Evolutionary conservation across 2,113 vertebrate species (phyloP), one percentile per base, ranked within the genome.

Genomic region (Carassius gibelio): DNA sequence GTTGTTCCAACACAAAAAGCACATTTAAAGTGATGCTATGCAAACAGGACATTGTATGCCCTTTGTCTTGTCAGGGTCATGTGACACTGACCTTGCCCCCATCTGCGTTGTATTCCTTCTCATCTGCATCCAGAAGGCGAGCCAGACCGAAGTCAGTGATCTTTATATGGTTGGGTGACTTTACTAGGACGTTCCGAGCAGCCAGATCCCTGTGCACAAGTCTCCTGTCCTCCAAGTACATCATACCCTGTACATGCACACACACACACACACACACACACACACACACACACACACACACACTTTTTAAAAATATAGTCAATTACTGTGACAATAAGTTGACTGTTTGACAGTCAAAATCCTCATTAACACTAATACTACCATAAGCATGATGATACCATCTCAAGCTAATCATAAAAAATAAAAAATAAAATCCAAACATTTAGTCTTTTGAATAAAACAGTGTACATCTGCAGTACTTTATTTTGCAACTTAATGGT

Each of bases 101-200:
- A 87, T 99, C 98, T 10, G 98, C 98, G 34, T 99, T 99, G 64
- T 99, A 99, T 76, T 99, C 98, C 89, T 99, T 99, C 88, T 99
- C 98, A 89, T 99, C 97, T 34, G 96, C 96, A 88, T 99, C 98
- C 90, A 99, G 89, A 81, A 99, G 95, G 0, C 98, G 96, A 59
- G 98, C 96, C 86, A 99, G 90, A 61, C 98, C 98, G 0, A 99
- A 99, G 91, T 99, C 98, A 0, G 98, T 99, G 93, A 99, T 99
- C 94, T 98, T 99, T 92, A 99, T 97, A 19, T 99, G 98, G 90
- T 98, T 99, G 86, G 98, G 96, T 2, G 98, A 99, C 89, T 99
- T 99, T 66, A 99, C 98, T 90, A 99, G 91, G 72, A 99, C 98
- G 10, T 99, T 99, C 1, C 98, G 94, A 19, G 98, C 98, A 45